Evolutionary conservation across 2,113 vertebrate species (phyloP).

Genomic region (Colius striatus): DNA sequence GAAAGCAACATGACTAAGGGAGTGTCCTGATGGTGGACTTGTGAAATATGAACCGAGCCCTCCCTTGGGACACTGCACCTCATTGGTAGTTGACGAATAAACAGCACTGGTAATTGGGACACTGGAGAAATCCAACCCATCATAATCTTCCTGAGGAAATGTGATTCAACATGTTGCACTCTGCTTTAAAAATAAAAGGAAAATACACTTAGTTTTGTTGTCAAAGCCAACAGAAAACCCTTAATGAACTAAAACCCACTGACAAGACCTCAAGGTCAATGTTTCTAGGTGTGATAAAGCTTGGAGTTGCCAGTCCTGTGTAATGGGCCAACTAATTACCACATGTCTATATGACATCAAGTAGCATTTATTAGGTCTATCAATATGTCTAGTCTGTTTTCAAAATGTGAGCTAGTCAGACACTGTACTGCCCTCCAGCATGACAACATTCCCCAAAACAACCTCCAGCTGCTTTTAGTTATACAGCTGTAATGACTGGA

Average conservation of each 20-base stretch:
- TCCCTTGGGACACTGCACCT: background rate
- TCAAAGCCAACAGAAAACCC: background rate
- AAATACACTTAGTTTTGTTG: background rate
- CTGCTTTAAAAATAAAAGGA: background rate
- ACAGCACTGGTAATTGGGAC: background rate
- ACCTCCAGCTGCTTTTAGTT: background rate
- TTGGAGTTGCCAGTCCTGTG: background rate
- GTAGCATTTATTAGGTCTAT: background rate
- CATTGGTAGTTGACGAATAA: background rate
- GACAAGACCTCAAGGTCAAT: background rate
- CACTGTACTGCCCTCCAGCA: background rate
- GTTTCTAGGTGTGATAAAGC: background rate
- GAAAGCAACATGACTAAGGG: background rate
- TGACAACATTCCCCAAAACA: background rate
- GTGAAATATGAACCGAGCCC: background rate
- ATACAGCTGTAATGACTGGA: background rate
- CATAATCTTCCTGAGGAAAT: background rate
- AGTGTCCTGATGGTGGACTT: background rate
- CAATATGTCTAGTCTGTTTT: background rate
- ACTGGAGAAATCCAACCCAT: background rate
- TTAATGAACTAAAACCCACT: background rate
- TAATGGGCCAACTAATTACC: background rate
- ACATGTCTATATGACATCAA: background rate
- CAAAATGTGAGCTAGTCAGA: background rate
- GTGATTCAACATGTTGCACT: background rate